Base-by-base conservation (phyloP, 2,113 vertebrate species). In the Labeo catla region DNA sequence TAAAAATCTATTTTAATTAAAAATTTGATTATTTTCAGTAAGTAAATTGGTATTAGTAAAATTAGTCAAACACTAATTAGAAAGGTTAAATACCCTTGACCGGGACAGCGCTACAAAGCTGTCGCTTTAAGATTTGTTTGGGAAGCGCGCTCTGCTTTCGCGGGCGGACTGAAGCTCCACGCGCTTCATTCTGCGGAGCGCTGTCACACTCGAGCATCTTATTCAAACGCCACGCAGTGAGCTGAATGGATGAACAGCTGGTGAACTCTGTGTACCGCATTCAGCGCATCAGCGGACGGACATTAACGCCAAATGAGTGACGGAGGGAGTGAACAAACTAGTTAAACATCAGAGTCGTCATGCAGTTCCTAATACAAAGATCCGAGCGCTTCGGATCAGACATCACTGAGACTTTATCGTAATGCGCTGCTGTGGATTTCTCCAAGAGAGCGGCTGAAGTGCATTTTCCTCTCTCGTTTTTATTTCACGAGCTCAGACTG, bases 71-170 rank as follows among this genome's bases (percentile, higher is more conserved):
- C 13, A 52, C 15, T 52, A 52, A 16, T 57, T 57, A 57, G 6
- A 57, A 21, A 21, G 0, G 23, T 9, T 23, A 54, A 81, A 65
- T 13, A 21, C 47, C 36, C n/a, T 11, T 16, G 45, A 39, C 66
- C 73, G 47, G n/a, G 47, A 76, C 59, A 52, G 50, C 19, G 15
- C 66, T 19, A 23, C 10, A 65, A 43, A 45, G 68, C 81, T 86
- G 81, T 84, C 81, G 61, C 83, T 89, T 89, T 89, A 89, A 89
- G 88, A 23, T 77, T 78, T 23, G 52, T 78, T 66, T 82, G 61
- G 63, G 50, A 43, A 28, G 19, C 45, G 19, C 36, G 2, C 50
- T 63, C 52, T 45, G 47, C 43, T 45, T n/a, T 68, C 21, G 13
- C 59, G 23, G 34, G 23, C 15, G 45, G 13, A 76, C 83, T 34